Conservation (phyloP, 2,113 vertebrate species). For the Rhynchomys soricoides region DNA sequence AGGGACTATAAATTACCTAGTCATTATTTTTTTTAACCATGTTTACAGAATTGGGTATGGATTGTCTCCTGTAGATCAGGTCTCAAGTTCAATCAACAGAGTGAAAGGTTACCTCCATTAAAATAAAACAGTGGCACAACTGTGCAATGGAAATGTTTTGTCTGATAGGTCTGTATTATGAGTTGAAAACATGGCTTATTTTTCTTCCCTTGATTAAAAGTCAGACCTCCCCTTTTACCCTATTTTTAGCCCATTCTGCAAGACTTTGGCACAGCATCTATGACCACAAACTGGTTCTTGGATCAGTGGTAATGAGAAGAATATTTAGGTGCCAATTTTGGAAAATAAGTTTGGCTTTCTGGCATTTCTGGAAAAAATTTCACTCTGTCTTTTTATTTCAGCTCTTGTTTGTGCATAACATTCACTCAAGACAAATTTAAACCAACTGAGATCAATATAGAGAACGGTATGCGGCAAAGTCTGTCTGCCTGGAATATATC, state of each 20-base stretch:
- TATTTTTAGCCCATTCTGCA: neutral
- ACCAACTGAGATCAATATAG: slow-evolving; percentile 52
- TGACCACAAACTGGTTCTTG: slow-evolving; percentile 60
- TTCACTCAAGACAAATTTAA: slow-evolving; percentile 54
- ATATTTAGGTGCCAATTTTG: slow-evolving; percentile 36
- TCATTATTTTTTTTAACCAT: neutral
- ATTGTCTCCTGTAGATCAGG: too few species aligned
- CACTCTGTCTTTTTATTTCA: slow-evolving; percentile 55
- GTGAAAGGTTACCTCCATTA: neutral
- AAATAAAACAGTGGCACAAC: too few species aligned
- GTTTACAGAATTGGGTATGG: neutral
- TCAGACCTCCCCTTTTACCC: neutral
- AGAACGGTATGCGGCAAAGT: slow-evolving; percentile 43
- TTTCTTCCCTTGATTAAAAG: slow-evolving; percentile 52
- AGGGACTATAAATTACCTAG: neutral
- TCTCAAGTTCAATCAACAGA: neutral
- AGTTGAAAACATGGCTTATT: neutral
- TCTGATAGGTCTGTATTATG: neutral
- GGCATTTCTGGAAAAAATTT: slow-evolving; percentile 51
- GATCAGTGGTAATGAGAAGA: slow-evolving; percentile 60
- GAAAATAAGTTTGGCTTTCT: slow-evolving; percentile 64
- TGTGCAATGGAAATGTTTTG: neutral
- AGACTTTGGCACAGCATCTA: neutral
- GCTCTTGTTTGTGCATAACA: slow-evolving; percentile 51
- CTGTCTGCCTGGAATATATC: slow-evolving; percentile 28